A percentile compares a stretch with the other conserved stretches of the same genome.
phyloP scores from a whole-genome alignment of 2,888 invertebrate species.

The Idaea aversata region DNA sequence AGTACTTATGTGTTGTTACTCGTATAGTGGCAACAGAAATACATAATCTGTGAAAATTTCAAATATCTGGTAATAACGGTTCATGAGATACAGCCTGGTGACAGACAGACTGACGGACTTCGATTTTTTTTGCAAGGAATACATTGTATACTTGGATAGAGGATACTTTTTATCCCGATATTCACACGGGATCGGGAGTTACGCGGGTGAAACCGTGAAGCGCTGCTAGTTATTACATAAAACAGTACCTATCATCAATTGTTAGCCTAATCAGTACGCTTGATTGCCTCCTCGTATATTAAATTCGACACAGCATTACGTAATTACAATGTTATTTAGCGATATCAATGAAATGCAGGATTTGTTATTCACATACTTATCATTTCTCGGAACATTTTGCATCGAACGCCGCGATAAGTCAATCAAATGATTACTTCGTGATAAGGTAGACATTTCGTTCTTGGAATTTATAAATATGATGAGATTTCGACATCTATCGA shows the following conservation, averaged over 20 bases:
- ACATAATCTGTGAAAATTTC: too few relatives aligned
- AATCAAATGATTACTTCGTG: constrained; percentile 33
- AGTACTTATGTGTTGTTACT: too few relatives aligned
- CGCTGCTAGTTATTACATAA: too few relatives aligned
- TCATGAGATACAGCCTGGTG: too few relatives aligned
- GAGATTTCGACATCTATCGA: not conserved
- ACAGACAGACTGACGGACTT: too few relatives aligned
- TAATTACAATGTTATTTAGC: constrained; percentile 3
- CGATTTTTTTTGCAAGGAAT: too few relatives aligned
- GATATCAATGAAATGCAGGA: not conserved
- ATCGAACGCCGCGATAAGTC: constrained; percentile 34
- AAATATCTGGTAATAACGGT: too few relatives aligned
- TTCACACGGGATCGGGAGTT: too few relatives aligned
- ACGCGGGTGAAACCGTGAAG: too few relatives aligned
- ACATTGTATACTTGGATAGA: too few relatives aligned
- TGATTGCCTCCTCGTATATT: not conserved
- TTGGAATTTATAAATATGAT: not conserved
- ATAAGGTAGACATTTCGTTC: not conserved
- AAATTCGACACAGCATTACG: not conserved
- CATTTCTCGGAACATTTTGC: constrained; percentile 10
- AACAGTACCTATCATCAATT: not conserved
- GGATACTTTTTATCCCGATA: too few relatives aligned
- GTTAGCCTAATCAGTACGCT: not conserved
- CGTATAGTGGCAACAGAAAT: too few relatives aligned
- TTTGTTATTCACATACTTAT: not conserved